Base-by-base conservation (phyloP, 2,113 vertebrate genomes). In the Callorhinus ursinus region DNA sequence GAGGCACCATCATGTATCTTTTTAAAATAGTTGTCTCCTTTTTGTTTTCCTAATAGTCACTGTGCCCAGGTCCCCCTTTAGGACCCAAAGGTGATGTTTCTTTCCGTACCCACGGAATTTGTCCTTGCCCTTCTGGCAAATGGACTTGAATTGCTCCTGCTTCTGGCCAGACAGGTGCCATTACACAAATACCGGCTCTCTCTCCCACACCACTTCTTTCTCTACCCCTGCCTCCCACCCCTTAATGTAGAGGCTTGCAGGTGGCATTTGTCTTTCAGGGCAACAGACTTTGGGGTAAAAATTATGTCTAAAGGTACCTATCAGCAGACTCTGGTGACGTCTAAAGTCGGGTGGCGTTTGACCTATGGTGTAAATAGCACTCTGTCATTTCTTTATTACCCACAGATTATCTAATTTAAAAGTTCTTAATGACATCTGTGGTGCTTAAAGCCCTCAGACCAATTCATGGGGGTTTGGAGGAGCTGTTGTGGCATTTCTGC, bases 31-130 rank as follows among this genome's bases (percentile, higher is more conserved):
- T 65, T 80, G 77, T 11, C 3, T 21, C 57, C 22, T 33, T 96
- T 80, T 93, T 71, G 53, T 63, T 87, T 95, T 92, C 69, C 88
- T 93, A 83, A 71, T 72, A 85, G 26, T 76, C 57, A 51, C 18
- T 93, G 21, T 71, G 12, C 16, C 61, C 53, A 49, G 16, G 1
- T 94, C 16, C 28, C 21, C 93, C 24, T 91, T 53, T 72, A 79
- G 82, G 92, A 46, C 5, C 82, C 57, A 5, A 77, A 93, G 76
- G 51, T 83, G 11, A 84, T 26, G 31, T 77, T 79, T 96, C 51
- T 89, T 93, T 86, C 14, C 76, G 92, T 90, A 57, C 39, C 67
- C n/a, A 42, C 88, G 39, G 36, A 39, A 63, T 92, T 98, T 97
- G 24, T 28, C 77, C 63, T 94, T 92, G 72, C 18, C 24, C 49